Base-by-base conservation (phyloP, 2,113 vertebrate species). In the Sinocyclocheilus grahami region DNA sequence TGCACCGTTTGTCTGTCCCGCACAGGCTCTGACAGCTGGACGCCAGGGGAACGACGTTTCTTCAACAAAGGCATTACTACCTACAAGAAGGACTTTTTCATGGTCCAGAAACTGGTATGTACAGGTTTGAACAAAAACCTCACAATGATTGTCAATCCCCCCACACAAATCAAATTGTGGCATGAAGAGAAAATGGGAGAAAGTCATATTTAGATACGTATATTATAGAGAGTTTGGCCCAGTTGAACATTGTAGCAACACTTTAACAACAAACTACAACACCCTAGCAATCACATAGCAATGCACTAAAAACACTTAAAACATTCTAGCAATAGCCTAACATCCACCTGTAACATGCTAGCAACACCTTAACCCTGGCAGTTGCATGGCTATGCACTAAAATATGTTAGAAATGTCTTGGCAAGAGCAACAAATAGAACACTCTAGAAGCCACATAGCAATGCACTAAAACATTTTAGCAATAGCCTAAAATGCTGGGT, bases 81-180 rank as follows among this genome's bases (percentile, higher is more conserved):
- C 11, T 96, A 97, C 92, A 99, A 98, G 93, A 99, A 99, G 87
- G 98, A 99, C 86, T 99, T 99, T 90, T 97, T 99, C 93, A 95
- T 98, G 94, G 98, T 99, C 90, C 98, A 99, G 94, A 99, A 99
- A 89, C 94, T 98, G 96, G 98, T 99, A 94, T 20, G 88, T 33
- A 16, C 1, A 62, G 60, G 13, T 24, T 55, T 55, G 9, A 78
- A 30, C 16, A 78, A 76, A 76, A 12, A n/a, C 11, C 5, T 24
- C 5, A 46, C 71, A n/a, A 74, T 13, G 42, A 48, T n/a, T 4
- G 6, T 75, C 42, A 75, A 7, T 75, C 12, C 1, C n/a, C 72
- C 39, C 72, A 75, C 39, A 48, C 22, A n/a, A 42, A 75, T 76
- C 46, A 14, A 37, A 85, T 20, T 1, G 27, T 3, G 2, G 24